Evolutionary conservation across 2,888 invertebrate species (phyloP).

Genomic region (Alcis repandata): DNA sequence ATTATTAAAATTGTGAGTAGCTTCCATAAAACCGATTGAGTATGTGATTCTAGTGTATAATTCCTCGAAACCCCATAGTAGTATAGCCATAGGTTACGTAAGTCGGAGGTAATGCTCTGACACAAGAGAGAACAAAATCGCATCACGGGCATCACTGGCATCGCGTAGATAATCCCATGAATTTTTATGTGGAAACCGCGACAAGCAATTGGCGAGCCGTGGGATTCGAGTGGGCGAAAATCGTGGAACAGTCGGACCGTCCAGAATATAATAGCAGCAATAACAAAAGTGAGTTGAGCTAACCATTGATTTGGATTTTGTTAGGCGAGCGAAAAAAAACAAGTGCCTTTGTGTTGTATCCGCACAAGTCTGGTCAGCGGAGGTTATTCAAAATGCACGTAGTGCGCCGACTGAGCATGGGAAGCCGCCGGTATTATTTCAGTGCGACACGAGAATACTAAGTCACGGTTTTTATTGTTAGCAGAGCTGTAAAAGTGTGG

Average conservation of each 20-base stretch:
- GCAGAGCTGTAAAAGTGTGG: slow-evolving; percentile 48
- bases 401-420: slow-evolving; percentile 54
- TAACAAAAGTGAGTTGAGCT: slow-evolving; percentile 82
- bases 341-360: slow-evolving; percentile 76
- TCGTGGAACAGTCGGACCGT: slow-evolving; percentile 62
- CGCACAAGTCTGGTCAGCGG: slow-evolving; percentile 74
- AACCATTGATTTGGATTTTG: slow-evolving; percentile 85
- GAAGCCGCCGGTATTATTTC: slow-evolving; percentile 72
- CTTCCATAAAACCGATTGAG: too few relatives aligned
- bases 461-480: slow-evolving; percentile 71
- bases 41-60: too few relatives aligned
- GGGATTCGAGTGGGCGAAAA: slow-evolving; percentile 62
- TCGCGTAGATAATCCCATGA: slow-evolving; percentile 56
- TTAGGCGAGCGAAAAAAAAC: slow-evolving; percentile 73
- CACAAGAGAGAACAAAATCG: slow-evolving; percentile 44
- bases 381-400: slow-evolving; percentile 64
- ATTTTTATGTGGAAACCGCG: slow-evolving; percentile 66
- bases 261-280: slow-evolving; percentile 77
- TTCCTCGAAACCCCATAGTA: too few relatives aligned
- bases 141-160: slow-evolving; percentile 54
- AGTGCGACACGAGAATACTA: slow-evolving; percentile 77
- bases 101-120: too few relatives aligned
- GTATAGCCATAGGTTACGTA: too few relatives aligned
- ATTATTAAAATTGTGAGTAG: too few relatives aligned
- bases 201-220: slow-evolving; percentile 56